Percentiles rank a stretch among this genome's conserved stretches.
These are phyloP conservation scores for Macrosoma leucophasiata DNA, from an alignment of 2,888 invertebrate genomes.

Conservation along the genomic window DNA sequence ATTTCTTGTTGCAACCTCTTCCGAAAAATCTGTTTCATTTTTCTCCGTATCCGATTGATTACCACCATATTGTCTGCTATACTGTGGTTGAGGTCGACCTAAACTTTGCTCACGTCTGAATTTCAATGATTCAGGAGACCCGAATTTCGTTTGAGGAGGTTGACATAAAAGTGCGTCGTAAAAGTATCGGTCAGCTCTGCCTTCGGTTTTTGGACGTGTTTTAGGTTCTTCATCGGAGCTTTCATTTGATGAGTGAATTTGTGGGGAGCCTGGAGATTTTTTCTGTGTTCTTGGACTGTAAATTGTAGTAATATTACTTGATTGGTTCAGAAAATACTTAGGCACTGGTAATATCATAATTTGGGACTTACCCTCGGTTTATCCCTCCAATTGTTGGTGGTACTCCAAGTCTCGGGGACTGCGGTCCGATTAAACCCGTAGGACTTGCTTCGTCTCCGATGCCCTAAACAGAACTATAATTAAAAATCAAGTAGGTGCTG, in stretches of 20 bases:
- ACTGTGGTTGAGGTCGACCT: slow-evolving; percentile 37
- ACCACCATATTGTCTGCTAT: slow-evolving; percentile 41
- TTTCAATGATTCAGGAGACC: slow-evolving; percentile 36
- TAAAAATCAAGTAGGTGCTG: too few relatives aligned
- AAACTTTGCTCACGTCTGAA: slow-evolving; percentile 34
- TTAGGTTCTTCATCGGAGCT: slow-evolving; percentile 54
- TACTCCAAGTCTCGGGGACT: slow-evolving; percentile 35
- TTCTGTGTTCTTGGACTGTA: slow-evolving; percentile 43
- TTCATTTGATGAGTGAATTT: slow-evolving; percentile 46
- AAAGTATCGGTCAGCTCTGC: slow-evolving; percentile 52
- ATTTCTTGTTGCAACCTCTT: slow-evolving; percentile 49
- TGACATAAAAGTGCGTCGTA: slow-evolving; percentile 63
- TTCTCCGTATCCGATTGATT: slow-evolving; percentile 48
- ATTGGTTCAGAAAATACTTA: too few relatives aligned
- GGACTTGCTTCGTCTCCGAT: slow-evolving; percentile 37
- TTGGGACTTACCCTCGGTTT: slow-evolving; percentile 53
- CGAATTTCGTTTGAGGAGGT: slow-evolving; percentile 36
- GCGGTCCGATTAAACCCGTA: slow-evolving; percentile 31
- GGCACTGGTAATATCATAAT: too few relatives aligned
- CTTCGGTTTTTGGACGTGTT: slow-evolving; percentile 37
- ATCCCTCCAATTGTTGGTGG: slow-evolving; percentile 35
- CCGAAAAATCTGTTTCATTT: slow-evolving; percentile 50
- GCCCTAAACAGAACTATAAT: slow-evolving; percentile 19
- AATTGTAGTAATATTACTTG: not conserved
- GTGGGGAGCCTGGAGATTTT: slow-evolving; percentile 40